Base-by-base conservation (phyloP, 92 coral and sea anemone species). In the Siderastrea siderea region DNA sequence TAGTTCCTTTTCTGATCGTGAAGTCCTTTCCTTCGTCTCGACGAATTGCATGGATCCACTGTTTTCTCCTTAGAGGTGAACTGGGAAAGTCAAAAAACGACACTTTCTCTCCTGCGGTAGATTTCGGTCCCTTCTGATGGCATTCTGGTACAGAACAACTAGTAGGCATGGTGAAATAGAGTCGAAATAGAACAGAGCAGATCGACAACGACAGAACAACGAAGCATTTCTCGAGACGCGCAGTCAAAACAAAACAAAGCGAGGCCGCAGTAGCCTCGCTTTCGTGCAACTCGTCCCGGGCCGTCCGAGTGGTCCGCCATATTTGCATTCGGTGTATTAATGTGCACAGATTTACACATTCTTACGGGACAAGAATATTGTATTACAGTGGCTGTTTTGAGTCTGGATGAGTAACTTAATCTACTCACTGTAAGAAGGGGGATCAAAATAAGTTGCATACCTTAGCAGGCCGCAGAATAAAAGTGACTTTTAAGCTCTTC, bases 61-160 rank as follows among this genome's bases (percentile, higher is more conserved):
- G 82, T 74, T 87, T 87, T 61, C 91, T 71, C 3, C 17, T 61
- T 65, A 52, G 5, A 58, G 81, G 75, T 54, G 64, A 2, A 1
- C 48, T 58, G 46, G 82, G 91, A 80, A 88, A 88, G 38, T 81
- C 53, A 67, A 87, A 87, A 70, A 87, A 87, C 11, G 26, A 68
- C 5, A 87, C 86, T 49, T 71, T 79, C 68, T 87, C 71, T 73
- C 84, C 92, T 65, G 90, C 50, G 5, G 82, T 14, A 14, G 78
- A 46, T 69, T 64, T 68, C 1, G 44, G 46, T 2, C 91, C 91
- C 55, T 82, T 69, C 73, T 80, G 81, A 54, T 81, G 47, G 61
- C 92, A 89, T n/a, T 81, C 19, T 46, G 92, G 92, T n/a, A 89
- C 92, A 71, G 89, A 83, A 53, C 92, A 83, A 58, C 17, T 16